These are phyloP conservation scores for Oligia strigilis DNA, from an alignment of 2,888 invertebrate species.

Conservation along the genomic window DNA sequence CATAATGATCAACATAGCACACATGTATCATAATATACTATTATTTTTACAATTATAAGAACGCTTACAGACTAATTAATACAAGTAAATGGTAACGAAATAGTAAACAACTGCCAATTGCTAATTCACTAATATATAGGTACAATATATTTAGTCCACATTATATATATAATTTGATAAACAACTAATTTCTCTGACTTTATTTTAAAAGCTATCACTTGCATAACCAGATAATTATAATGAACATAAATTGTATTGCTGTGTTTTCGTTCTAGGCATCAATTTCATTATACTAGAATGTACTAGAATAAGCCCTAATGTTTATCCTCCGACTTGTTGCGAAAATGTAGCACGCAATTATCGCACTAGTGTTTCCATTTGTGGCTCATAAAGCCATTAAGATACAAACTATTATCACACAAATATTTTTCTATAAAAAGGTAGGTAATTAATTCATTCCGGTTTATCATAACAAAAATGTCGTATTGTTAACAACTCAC, in stretches of 20 bases:
- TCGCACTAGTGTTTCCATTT: background rate
- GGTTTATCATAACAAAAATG: background rate
- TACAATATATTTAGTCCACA: too few relatives aligned
- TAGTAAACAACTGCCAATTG: too few relatives aligned
- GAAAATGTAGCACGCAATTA: background rate
- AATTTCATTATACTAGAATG: background rate
- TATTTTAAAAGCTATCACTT: constrained; percentile 13
- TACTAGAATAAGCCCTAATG: constrained; percentile 2
- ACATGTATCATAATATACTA: too few relatives aligned
- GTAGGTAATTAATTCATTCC: background rate
- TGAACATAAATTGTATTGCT: constrained; percentile 20
- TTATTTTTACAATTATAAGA: too few relatives aligned
- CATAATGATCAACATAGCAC: too few relatives aligned
- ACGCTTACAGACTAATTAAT: too few relatives aligned
- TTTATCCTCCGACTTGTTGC: background rate
- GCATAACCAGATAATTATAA: constrained; percentile 4
- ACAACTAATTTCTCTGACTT: background rate
- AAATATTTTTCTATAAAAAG: constrained; percentile 1
- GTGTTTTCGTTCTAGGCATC: constrained; percentile 3
- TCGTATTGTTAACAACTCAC: background rate
- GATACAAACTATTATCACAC: constrained; percentile 6
- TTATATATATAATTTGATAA: background rate
- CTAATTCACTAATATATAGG: too few relatives aligned
- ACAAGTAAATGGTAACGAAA: too few relatives aligned
- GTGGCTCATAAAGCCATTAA: background rate